Evolutionary conservation across 2,888 invertebrate genomes (phyloP).

Genomic region (Hirtodrosophila cameraria): DNA sequence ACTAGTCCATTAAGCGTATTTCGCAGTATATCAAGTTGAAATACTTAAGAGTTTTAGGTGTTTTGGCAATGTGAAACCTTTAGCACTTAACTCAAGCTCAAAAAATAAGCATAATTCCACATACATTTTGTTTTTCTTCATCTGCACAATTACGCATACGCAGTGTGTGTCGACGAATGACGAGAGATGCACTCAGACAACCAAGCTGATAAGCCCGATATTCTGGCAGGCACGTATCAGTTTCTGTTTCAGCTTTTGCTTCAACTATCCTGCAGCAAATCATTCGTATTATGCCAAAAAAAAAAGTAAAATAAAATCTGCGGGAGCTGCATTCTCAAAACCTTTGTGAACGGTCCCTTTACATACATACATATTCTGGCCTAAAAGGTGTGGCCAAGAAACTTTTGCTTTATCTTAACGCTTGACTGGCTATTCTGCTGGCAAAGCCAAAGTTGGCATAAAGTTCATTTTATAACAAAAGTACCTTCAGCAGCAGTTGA

Average conservation of each 20-base stretch:
- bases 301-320: conserved; percentile 10
- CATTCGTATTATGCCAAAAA: conserved; percentile 2
- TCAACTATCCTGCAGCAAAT: conserved; percentile 13
- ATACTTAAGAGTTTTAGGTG: too few relatives aligned
- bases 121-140: background rate
- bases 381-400: conserved; percentile 41
- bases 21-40: too few relatives aligned
- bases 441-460: conserved; percentile 7
- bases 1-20: too few relatives aligned
- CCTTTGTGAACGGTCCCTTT: conserved; percentile 1
- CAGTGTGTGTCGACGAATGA: conserved; percentile 6
- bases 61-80: too few relatives aligned
- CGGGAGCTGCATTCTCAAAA: conserved; percentile 30
- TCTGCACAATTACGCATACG: conserved; percentile 33
- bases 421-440: conserved; percentile 29
- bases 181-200: conserved; percentile 32
- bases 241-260: conserved; percentile 10
- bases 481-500: background rate
- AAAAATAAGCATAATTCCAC: background rate
- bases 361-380: conserved; percentile 4
- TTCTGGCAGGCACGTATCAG: conserved; percentile 43
- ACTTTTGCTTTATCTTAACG: conserved; percentile 60
- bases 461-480: conserved; percentile 2
- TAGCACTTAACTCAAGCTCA: background rate
- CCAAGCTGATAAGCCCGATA: conserved; percentile 37